Percentiles rank a stretch among this genome's conserved stretches.
Evolutionary conservation across 1,140 invertebrate genomes (phyloP).

Genomic region (Leptestheria dahalacensis): DNA sequence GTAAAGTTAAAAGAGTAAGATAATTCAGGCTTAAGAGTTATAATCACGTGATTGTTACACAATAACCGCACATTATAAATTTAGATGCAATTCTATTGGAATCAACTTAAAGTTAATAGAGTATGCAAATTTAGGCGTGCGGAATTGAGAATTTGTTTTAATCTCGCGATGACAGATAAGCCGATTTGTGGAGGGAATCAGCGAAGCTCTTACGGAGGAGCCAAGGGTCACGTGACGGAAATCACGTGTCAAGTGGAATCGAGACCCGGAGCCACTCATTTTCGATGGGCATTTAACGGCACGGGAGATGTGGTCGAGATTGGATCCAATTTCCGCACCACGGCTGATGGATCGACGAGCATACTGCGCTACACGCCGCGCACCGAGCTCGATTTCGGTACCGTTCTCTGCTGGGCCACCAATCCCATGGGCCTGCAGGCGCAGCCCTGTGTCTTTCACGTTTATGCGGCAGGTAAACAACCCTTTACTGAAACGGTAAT

Average conservation of each 20-base stretch:
- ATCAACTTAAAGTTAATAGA: too few relatives aligned
- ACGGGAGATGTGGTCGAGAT: constrained; percentile 18
- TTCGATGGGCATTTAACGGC: constrained; percentile 21
- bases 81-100: too few relatives aligned
- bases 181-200: constrained; percentile 63
- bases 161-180: constrained; percentile 16
- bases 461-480: constrained; percentile 28
- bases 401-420: constrained; percentile 28
- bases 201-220: constrained; percentile 28
- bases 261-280: constrained; percentile 19
- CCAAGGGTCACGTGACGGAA: constrained; percentile 12
- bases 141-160: too few relatives aligned
- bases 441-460: constrained; percentile 26
- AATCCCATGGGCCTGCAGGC: constrained; percentile 25
- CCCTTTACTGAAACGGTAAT: too few relatives aligned
- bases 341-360: constrained; percentile 22
- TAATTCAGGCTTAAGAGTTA: too few relatives aligned
- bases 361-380: constrained; percentile 24
- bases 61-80: too few relatives aligned
- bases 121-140: too few relatives aligned
- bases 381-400: constrained; percentile 27
- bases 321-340: constrained; percentile 15
- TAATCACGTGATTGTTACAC: too few relatives aligned
- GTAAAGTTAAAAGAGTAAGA: too few relatives aligned
- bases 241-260: constrained; percentile 22